Percentiles rank a stretch among this genome's conserved stretches.
phyloP scores from a whole-genome alignment of 2,888 invertebrate species.

The Leucophora obtusa region DNA sequence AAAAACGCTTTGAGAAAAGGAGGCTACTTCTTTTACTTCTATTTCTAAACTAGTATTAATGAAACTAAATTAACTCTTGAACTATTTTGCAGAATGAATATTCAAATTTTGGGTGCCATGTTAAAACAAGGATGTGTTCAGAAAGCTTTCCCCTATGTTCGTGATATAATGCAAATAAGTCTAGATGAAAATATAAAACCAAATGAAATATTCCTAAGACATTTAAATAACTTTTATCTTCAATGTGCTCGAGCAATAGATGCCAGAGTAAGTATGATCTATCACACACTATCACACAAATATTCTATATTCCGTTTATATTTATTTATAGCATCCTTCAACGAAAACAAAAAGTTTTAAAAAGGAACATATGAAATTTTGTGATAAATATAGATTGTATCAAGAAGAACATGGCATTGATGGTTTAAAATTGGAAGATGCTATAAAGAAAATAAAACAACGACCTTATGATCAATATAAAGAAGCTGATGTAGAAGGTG shows the following conservation, averaged over 20 bases:
- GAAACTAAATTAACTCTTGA: no score
- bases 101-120: slow-evolving; percentile 87
- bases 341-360: slow-evolving; percentile 72
- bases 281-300: neutral
- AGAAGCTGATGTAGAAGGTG: slow-evolving; percentile 71
- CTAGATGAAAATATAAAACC: slow-evolving; percentile 82
- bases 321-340: slow-evolving; percentile 75
- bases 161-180: slow-evolving; percentile 84
- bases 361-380: slow-evolving; percentile 79
- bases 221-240: slow-evolving; percentile 83
- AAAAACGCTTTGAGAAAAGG: no score
- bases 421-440: slow-evolving; percentile 77
- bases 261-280: slow-evolving; percentile 77
- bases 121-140: slow-evolving; percentile 82
- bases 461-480: slow-evolving; percentile 85
- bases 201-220: slow-evolving; percentile 82
- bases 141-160: slow-evolving; percentile 83
- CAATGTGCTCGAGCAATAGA: slow-evolving; percentile 80
- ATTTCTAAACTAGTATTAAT: neutral
- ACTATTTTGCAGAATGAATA: slow-evolving; percentile 81
- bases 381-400: slow-evolving; percentile 79
- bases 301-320: no score
- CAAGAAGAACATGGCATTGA: slow-evolving; percentile 78
- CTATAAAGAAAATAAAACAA: slow-evolving; percentile 76
- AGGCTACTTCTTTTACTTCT: no score